Evolutionary conservation across 30 jellyfish, hydroid and myxozoan species (phyloP), one percentile per base, ranked within the genome.

Genomic region (Turritopsis rubra): DNA sequence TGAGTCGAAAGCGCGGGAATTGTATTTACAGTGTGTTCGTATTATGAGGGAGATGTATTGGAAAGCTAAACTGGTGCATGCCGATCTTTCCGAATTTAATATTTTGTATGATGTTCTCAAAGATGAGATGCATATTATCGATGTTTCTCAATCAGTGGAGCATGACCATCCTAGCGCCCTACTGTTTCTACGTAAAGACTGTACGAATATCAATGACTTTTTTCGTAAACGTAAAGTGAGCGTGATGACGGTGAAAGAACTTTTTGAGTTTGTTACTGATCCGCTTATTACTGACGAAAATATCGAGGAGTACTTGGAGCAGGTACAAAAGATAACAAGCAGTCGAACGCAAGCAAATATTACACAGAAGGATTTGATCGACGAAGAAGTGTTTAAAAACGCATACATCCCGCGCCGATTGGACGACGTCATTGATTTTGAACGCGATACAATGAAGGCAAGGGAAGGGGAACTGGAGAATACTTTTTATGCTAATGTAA

Each of bases 61-160:
- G 96, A 85, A 82, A 66, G 96, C 97, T 65, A 75, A 85, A 71
- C 85, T 95, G 28, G 99, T 95, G 21, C 99, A 95, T 75, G 99
- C 97, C 17, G 99, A 95, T 73, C 82, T 95, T 83, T 87, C 97
- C 8, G 99, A 95, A 78, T 95, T 89, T 74, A 95, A 95, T 83
- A 89, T 95, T 86, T 89, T 95, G 65, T 89, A 83, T 76, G 86
- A 94, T 80, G 94, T 71, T 54, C 95, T 85, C 22, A 75, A 18
- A 29, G 96, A 90, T 85, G 54, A 23, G 66, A 88, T 95, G 71
- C 87, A 87, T 53, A 88, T 95, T 54, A 95, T 95, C 71, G 99
- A 95, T 79, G 99, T 95, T 18, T 95, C 99, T 7, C 99, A 95
- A 72, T 89, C 99, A 1, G 99, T 95, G 20, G 99, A 95, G 89